These are phyloP conservation scores for Neria commutata DNA, from an alignment of 2,888 invertebrate genomes.

Conservation along the genomic window DNA sequence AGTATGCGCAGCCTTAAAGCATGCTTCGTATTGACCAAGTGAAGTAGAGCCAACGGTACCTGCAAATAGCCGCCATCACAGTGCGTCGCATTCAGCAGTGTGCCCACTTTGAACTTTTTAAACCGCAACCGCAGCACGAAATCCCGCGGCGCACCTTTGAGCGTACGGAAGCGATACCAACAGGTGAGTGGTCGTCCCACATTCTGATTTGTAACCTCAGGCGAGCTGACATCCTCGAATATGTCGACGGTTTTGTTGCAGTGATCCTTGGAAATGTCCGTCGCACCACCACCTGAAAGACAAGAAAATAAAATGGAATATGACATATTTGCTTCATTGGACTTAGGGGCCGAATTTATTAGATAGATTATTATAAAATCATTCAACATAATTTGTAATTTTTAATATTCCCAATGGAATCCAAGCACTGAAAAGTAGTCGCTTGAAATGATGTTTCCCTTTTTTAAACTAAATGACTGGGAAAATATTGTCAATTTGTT, in stretches of 20 bases:
- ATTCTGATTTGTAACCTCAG: slow-evolving; percentile 81
- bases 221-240: slow-evolving; percentile 89
- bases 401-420: no score
- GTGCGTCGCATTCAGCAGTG: slow-evolving; percentile 82
- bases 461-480: no score
- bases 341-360: no score
- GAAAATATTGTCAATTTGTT: no score
- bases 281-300: slow-evolving; percentile 49
- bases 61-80: slow-evolving; percentile 89
- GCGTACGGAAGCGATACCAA: slow-evolving; percentile 87
- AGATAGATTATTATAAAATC: no score
- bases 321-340: no score
- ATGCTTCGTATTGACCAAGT: neutral
- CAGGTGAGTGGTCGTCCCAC: slow-evolving; percentile 86
- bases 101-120: slow-evolving; percentile 92
- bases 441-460: no score
- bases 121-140: slow-evolving; percentile 89
- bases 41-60: no score
- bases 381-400: no score
- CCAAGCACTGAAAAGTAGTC: no score
- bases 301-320: slow-evolving; percentile 3
- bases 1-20: neutral
- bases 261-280: slow-evolving; percentile 71
- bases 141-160: slow-evolving; percentile 85
- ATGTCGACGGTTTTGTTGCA: slow-evolving; percentile 95